Percentiles rank a stretch among this genome's conserved stretches.
phyloP scores from a whole-genome alignment of 2,797 vertebrate genomes.

The Philypnodon macrostomus region DNA sequence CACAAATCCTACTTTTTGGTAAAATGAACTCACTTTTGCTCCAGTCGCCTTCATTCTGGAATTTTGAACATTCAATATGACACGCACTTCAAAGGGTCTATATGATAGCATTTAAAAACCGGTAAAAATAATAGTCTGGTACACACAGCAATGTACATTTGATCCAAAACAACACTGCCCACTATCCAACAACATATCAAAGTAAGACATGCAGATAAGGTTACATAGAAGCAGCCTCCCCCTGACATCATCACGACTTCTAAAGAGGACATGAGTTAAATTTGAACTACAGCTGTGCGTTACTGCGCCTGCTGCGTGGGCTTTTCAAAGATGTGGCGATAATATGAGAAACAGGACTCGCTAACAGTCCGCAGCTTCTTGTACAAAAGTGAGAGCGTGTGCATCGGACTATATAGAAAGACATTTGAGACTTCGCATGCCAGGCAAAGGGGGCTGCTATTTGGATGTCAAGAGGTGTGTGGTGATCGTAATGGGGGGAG shows the following conservation, averaged over 20 bases:
- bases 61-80: no score
- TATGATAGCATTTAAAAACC: no score
- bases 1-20: no score
- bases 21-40: no score
- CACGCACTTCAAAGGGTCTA: no score
- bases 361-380: no score
- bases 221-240: slow-evolving; percentile 29
- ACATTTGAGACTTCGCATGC: slow-evolving; percentile 40
- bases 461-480: slow-evolving; percentile 72
- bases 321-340: slow-evolving; percentile 28
- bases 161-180: slow-evolving; percentile 14
- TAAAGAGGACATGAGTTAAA: slow-evolving; percentile 38
- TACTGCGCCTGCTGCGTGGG: not conserved
- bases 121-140: no score
- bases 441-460: slow-evolving; percentile 56
- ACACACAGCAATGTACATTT: no score
- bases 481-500: slow-evolving; percentile 70
- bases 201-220: slow-evolving; percentile 26
- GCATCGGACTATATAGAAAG: slow-evolving; percentile 11
- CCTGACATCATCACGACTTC: slow-evolving; percentile 25
- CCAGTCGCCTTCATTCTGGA: no score
- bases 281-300: slow-evolving; percentile 49
- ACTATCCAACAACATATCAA: slow-evolving; percentile 17
- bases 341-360: slow-evolving; percentile 6
- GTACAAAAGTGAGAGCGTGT: slow-evolving; percentile 48